phyloP scores from a whole-genome alignment of 37 sponge, comb jelly and placozoan genomes.

The Cliona cf. orientalis region DNA sequence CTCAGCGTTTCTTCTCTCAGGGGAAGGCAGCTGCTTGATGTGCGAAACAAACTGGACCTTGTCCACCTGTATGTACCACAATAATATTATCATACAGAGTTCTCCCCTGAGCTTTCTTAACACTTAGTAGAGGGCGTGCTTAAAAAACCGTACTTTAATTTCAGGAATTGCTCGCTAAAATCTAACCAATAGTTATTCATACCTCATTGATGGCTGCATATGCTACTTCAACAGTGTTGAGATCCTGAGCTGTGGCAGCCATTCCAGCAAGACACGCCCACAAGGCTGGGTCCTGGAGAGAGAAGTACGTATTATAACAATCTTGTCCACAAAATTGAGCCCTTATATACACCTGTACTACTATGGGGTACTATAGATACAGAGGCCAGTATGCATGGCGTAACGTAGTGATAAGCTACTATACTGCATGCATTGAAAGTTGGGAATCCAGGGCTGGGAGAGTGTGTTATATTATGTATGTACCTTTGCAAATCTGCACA shows the following conservation, averaged over 20 bases:
- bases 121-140: too few species aligned
- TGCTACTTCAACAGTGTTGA: slow-evolving; percentile 86
- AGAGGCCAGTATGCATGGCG: too few species aligned
- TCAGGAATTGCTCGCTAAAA: not conserved
- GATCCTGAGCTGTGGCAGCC: slow-evolving; percentile 77
- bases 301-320: too few species aligned
- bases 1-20: slow-evolving; percentile 81
- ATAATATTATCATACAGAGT: not conserved
- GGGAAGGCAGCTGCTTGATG: slow-evolving; percentile 63
- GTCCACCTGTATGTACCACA: slow-evolving; percentile 64
- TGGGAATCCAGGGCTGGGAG: too few species aligned
- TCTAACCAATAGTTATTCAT: not conserved
- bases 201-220: slow-evolving; percentile 97
- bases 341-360: too few species aligned
- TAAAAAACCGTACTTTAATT: too few species aligned
- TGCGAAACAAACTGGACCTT: slow-evolving; percentile 85
- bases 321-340: not conserved
- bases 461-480: not conserved
- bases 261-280: slow-evolving; percentile 98
- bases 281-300: slow-evolving; percentile 75
- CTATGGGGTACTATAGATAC: too few species aligned
- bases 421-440: not conserved
- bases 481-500: slow-evolving; percentile 94
- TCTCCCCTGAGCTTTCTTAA: too few species aligned
- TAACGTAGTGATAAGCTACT: too few species aligned